A percentile compares a stretch with the other conserved stretches of the same genome.
Conservation (phyloP, 2,888 invertebrate species). For the Hirtodrosophila alboralis region DNA sequence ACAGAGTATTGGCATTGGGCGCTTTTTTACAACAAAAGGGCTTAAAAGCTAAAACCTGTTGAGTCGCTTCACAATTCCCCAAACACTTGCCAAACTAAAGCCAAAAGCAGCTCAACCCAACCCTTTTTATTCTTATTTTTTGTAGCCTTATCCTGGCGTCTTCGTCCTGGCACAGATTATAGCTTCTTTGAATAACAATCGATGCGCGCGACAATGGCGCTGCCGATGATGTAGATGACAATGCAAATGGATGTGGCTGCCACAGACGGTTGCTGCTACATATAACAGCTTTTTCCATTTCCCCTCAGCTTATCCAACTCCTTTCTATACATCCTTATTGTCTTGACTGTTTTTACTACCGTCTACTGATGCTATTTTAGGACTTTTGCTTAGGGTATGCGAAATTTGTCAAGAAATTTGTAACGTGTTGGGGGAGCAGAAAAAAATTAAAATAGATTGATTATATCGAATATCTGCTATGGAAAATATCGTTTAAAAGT, state of each 20-base stretch:
- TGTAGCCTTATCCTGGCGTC: constrained; percentile 23
- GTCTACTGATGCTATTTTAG: constrained; percentile 50
- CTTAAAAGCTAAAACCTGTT: constrained; percentile 84
- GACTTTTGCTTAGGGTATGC: too few species aligned
- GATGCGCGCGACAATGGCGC: constrained; percentile 69
- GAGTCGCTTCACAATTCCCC: constrained; percentile 84
- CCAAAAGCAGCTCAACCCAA: constrained; percentile 23
- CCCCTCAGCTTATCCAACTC: neutral
- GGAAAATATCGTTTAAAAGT: too few species aligned
- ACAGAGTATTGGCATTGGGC: constrained; percentile 48
- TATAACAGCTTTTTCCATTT: too few species aligned
- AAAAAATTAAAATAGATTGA: too few species aligned
- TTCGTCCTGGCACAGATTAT: constrained; percentile 68
- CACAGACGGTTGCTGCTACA: too few species aligned
- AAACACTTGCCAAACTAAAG: constrained; percentile 82
- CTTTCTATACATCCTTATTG: constrained; percentile 31
- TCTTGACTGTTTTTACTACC: constrained; percentile 69
- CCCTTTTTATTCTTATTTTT: too few species aligned
- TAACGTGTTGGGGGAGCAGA: too few species aligned
- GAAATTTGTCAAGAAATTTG: too few species aligned
- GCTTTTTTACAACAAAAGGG: constrained; percentile 48
- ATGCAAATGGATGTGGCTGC: constrained; percentile 49
- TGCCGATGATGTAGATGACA: constrained; percentile 58
- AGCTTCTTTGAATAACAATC: constrained; percentile 78
- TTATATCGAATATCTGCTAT: too few species aligned